A percentile compares a stretch with the other conserved stretches of the same genome.
phyloP scores from a whole-genome alignment of 2,113 vertebrate species.

The Podiceps cristatus region DNA sequence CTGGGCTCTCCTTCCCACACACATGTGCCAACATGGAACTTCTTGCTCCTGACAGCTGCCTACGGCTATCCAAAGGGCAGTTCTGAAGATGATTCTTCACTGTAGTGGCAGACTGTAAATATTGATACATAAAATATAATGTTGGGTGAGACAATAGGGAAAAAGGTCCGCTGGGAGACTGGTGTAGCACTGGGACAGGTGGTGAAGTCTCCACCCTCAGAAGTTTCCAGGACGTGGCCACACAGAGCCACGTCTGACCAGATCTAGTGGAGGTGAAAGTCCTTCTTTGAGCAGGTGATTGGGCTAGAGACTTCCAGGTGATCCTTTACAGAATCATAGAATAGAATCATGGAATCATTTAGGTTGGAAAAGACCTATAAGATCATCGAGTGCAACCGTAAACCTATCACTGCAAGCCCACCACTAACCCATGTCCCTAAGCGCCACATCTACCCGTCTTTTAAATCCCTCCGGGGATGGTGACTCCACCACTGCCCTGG shows the following conservation, averaged over 20 bases:
- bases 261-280: too few species aligned
- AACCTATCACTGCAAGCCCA: not conserved
- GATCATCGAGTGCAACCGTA: not conserved
- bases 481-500: not conserved
- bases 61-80: not conserved
- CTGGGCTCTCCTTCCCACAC: not conserved
- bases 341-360: not conserved
- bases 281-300: not conserved
- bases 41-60: not conserved
- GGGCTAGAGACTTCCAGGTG: not conserved
- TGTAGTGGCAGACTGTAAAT: not conserved
- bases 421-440: not conserved
- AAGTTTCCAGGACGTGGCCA: not conserved
- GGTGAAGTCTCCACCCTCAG: not conserved
- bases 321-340: not conserved
- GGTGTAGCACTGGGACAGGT: not conserved
- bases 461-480: not conserved
- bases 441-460: rapidly evolving
- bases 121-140: not conserved
- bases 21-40: rapidly evolving
- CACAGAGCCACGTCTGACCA: not conserved
- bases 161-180: not conserved
- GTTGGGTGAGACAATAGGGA: not conserved
- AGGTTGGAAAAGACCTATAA: not conserved
- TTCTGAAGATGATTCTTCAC: not conserved